Conservation (phyloP, 2,113 vertebrate genomes). For the Elaphurus davidianus region DNA sequence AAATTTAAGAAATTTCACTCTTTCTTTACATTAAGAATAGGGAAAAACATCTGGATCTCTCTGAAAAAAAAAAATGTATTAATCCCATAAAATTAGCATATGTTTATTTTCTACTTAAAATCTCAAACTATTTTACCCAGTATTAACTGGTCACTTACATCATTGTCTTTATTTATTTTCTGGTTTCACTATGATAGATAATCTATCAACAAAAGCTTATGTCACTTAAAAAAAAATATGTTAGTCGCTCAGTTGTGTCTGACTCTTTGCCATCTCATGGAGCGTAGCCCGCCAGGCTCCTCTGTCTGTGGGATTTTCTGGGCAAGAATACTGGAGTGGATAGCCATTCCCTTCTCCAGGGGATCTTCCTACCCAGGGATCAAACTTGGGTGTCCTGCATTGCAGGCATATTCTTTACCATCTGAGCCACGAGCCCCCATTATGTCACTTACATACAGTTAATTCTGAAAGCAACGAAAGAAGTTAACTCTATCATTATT, state of each 20-base stretch:
- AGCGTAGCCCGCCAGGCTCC: not conserved
- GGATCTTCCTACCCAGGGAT: not conserved
- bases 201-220: not conserved
- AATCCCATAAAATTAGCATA: not conserved
- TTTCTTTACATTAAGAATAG: not conserved
- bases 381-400: not conserved
- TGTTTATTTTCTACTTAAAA: not conserved
- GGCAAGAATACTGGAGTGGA: not conserved
- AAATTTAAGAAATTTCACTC: not conserved
- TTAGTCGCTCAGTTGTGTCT: accelerated
- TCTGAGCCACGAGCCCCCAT: not conserved
- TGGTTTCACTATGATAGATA: not conserved
- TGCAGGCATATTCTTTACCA: not conserved
- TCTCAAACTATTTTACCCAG: not conserved
- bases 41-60: not conserved
- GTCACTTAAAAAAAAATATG: not conserved
- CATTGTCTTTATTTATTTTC: not conserved
- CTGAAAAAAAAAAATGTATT: not conserved
- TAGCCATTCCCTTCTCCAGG: not conserved
- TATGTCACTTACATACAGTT: not conserved
- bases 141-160: not conserved
- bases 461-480: not conserved
- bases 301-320: not conserved
- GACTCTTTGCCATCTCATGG: not conserved
- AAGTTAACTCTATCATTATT: not conserved